Evolutionary conservation across 2,797 vertebrate genomes (phyloP).

Genomic region (Cheirogaleus major): DNA sequence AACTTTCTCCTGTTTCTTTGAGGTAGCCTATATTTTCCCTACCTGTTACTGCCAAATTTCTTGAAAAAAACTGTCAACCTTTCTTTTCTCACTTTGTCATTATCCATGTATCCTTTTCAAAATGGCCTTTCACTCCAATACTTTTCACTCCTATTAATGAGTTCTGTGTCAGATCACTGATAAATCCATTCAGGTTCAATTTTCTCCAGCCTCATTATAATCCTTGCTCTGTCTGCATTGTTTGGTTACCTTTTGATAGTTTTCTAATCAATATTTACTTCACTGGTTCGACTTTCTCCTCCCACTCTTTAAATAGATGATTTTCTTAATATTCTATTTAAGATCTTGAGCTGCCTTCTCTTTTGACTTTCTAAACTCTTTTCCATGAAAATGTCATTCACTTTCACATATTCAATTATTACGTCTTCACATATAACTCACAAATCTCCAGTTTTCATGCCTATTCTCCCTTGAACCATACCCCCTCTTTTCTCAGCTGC

Average conservation of each 20-base stretch:
- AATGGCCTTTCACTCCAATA: neutral
- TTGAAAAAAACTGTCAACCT: neutral
- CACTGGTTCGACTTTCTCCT: neutral
- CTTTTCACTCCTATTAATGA: neutral
- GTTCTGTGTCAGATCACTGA: neutral
- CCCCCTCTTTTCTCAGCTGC: neutral
- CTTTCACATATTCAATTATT: neutral
- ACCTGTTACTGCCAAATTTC: conserved; percentile 10
- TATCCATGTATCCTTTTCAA: neutral
- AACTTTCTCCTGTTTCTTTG: neutral
- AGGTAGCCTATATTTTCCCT: neutral
- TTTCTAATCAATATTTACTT: neutral
- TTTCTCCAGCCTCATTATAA: neutral
- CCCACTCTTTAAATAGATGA: neutral
- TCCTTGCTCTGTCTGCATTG: neutral
- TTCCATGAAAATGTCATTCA: neutral
- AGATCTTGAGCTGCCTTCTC: neutral
- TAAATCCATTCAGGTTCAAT: neutral
- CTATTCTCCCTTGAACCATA: neutral
- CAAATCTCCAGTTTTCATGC: neutral
- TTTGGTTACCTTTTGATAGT: neutral
- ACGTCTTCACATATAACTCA: neutral
- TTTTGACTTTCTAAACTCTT: neutral
- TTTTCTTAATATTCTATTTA: neutral
- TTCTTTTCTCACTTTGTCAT: neutral